Base-by-base conservation (phyloP, 2,888 invertebrate genomes). In the Rhyacophila evoluta region DNA sequence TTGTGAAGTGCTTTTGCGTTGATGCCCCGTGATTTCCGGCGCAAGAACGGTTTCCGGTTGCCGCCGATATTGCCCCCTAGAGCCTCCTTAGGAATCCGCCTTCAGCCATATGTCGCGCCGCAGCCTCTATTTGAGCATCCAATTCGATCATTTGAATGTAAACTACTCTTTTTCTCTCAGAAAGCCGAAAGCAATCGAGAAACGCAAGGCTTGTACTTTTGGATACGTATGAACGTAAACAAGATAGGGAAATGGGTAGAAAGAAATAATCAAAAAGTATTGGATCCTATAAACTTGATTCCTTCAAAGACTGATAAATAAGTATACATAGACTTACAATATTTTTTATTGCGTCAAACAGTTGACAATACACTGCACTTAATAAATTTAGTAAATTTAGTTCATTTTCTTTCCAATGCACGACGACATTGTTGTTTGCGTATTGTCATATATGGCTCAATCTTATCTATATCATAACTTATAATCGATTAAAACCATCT, bases 81-180 rank as follows among this genome's bases (percentile, higher is more conserved):
- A 39, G 77, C 28, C 55, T 38, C 38, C 39, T 28, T 19, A 55
- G 55, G 55, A 55, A 55, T 55, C 55, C 19, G 55, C 55, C 55
- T 19, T 28, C 28, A 11, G 69, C 69, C 69, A 28, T 33, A 28
- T 28, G 69, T 28, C 69, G 28, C 69, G 69, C 10, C 69, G 69
- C 41, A 41, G 41, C 69, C 69, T 33, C 69, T 33, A 33, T 33
- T 33, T 69, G 38, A 37, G 38, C 25, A 37, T 72, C 78, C 78
- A 78, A 79, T 80, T 76, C 78, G 80, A 76, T 72, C 80, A 80
- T 81, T 80, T 77, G 78, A 76, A 81, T 81, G 78, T 80, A 81
- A 81, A 81, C 80, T 80, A 74, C 74, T 78, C 33, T 6, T 27
- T 39, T 69, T 39, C 69, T 33, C 72, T 25, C 37, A n/a, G 55